These are phyloP conservation scores for Rhyacophila evoluta DNA, from an alignment of 2,888 invertebrate genomes.

Conservation along the genomic window DNA sequence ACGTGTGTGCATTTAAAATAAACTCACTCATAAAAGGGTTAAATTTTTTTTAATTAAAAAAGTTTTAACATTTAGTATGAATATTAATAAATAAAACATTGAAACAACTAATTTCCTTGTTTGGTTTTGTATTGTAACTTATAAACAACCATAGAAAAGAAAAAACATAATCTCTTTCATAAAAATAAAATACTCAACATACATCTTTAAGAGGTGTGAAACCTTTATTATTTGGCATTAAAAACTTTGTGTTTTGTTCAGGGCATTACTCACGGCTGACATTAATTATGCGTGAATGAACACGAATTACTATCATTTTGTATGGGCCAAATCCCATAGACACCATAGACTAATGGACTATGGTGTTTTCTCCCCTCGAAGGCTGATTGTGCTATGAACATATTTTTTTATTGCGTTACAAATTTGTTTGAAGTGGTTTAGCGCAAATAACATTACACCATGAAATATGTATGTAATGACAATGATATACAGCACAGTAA, in stretches of 20 bases:
- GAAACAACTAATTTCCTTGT: no score
- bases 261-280: neutral
- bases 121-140: no score
- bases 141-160: no score
- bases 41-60: no score
- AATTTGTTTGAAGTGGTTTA: slow-evolving; percentile 23
- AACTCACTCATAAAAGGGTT: no score
- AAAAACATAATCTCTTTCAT: no score
- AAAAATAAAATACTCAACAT: no score
- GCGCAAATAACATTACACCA: slow-evolving; percentile 10
- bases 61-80: no score
- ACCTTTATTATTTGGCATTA: neutral
- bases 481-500: neutral
- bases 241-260: neutral
- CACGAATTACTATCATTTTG: neutral
- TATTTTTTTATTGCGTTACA: slow-evolving; percentile 27
- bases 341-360: slow-evolving; percentile 11
- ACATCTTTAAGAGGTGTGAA: neutral
- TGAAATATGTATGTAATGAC: slow-evolving; percentile 5
- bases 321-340: neutral
- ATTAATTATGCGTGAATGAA: neutral
- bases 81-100: no score
- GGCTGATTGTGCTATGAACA: neutral
- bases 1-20: no score
- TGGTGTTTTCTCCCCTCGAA: neutral